phyloP scores from a whole-genome alignment of 2,888 invertebrate species.

The Athalia circularis region DNA sequence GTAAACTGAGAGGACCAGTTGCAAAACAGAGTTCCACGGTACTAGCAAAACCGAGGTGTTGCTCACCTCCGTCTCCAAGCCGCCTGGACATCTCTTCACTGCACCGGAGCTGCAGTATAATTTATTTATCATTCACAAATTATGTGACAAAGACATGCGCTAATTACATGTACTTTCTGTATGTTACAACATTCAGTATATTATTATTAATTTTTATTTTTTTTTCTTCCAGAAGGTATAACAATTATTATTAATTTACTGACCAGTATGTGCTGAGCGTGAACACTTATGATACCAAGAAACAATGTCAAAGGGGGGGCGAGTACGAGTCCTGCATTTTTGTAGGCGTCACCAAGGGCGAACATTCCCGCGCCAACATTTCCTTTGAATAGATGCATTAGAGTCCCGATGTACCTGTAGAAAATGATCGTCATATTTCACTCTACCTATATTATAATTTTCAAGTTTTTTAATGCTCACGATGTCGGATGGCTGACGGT shows the following conservation, averaged over 20 bases:
- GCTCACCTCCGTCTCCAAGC: constrained; percentile 75
- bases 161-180: background rate
- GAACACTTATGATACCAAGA: constrained; percentile 91
- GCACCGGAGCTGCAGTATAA: constrained; percentile 80
- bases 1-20: constrained; percentile 82
- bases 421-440: constrained; percentile 10
- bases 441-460: constrained; percentile 35
- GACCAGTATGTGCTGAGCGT: constrained; percentile 94
- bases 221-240: too few species aligned
- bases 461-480: constrained; percentile 74
- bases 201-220: too few species aligned
- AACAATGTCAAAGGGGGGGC: constrained; percentile 86
- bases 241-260: constrained; percentile 64
- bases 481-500: constrained; percentile 80
- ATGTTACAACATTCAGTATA: background rate
- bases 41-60: constrained; percentile 85
- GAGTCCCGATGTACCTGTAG: constrained; percentile 87
- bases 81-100: constrained; percentile 81
- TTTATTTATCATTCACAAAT: background rate
- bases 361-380: constrained; percentile 97
- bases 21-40: constrained; percentile 89
- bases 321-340: constrained; percentile 91
- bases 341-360: constrained; percentile 96
- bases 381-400: constrained; percentile 95
- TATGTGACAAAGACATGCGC: background rate